Percentiles rank a stretch among this genome's conserved stretches.
phyloP scores from a whole-genome alignment of 1,140 invertebrate genomes.

The Pseudomyrmex concolor region DNA sequence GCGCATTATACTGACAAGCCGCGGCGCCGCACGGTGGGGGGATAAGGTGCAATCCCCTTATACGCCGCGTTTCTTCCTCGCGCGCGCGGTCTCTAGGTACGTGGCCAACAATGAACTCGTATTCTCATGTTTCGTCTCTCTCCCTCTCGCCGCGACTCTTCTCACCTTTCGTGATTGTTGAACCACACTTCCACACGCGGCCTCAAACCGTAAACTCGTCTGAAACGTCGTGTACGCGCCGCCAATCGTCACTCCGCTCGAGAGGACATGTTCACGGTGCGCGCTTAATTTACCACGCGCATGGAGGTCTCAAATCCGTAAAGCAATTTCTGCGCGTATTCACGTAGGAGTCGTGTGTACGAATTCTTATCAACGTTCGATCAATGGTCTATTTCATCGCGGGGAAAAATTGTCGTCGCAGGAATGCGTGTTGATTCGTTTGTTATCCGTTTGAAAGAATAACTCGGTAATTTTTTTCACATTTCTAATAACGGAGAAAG shows the following conservation, averaged over 20 bases:
- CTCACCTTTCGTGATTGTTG: slow-evolving; percentile 67
- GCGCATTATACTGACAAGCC: slow-evolving; percentile 59
- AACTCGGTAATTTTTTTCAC: too few species aligned
- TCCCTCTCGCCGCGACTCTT: slow-evolving; percentile 38
- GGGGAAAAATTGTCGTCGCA: background rate
- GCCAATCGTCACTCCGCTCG: slow-evolving; percentile 43
- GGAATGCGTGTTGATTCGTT: background rate
- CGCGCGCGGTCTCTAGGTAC: slow-evolving; percentile 4
- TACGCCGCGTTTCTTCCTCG: slow-evolving; percentile 16
- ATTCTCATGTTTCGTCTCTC: slow-evolving; percentile 67
- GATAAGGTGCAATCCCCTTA: slow-evolving; percentile 70
- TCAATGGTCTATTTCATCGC: background rate
- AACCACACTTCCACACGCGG: slow-evolving; percentile 56
- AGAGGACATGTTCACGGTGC: slow-evolving; percentile 30
- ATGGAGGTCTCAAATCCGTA: slow-evolving; percentile 45
- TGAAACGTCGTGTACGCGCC: slow-evolving; percentile 41
- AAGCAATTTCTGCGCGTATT: slow-evolving; percentile 40
- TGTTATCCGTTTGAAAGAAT: background rate
- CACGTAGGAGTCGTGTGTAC: slow-evolving; percentile 15
- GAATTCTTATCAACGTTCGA: slow-evolving; percentile 30
- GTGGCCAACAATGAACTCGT: slow-evolving; percentile 71
- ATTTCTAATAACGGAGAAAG: too few species aligned
- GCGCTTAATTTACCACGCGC: slow-evolving; percentile 48
- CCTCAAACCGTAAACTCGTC: slow-evolving; percentile 46
- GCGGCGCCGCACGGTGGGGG: slow-evolving; percentile 17